Evolutionary conservation across 2,888 invertebrate species (phyloP), one percentile per base, ranked within the genome.

Genomic region (Parnassius apollo): DNA sequence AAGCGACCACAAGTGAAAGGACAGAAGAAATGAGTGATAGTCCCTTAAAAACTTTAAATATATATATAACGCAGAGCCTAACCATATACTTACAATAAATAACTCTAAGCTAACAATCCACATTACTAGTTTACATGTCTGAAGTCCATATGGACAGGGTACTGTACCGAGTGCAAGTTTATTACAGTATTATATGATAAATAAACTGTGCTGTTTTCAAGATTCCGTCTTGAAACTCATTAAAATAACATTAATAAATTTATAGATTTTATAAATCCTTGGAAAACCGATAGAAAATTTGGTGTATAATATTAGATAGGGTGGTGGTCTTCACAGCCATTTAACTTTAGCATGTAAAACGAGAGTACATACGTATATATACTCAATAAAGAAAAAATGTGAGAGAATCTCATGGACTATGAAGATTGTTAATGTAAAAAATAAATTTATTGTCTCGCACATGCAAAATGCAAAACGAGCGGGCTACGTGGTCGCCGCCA

Each of bases 261-360:
- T 82, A 83, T 71, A 83, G 71, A 65, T 66, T 69, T 74, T 73
- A 75, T 74, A 81, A 82, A 82, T 80, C 76, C 75, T 72, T 77
- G 80, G 70, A 62, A 69, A 76, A 79, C 74, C 80, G 80, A 77
- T 83, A 83, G 81, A 84, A 51, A 82, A 78, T 84, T 82, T 85
- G 85, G 84, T 85, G 86, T 82, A 76, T 77, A 71, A 75, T 74
- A 75, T 81, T 74, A 77, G 78, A 80, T 69, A 72, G 71, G 72
- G 83, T 81, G 83, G 78, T 86, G 83, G 78, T 86, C 78, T 84
- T 89, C 91, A 90, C 91, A 89, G 91, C 89, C 90, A 80, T 87
- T 83, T 82, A 82, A 84, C 71, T 78, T 75, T 66, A 69, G 63
- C 66, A 78, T 79, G 77, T 72, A 76, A 35, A 65, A 62, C 61